These are phyloP conservation scores for Ailurus styani DNA, from an alignment of 2,113 vertebrate genomes.

Conservation along the genomic window DNA sequence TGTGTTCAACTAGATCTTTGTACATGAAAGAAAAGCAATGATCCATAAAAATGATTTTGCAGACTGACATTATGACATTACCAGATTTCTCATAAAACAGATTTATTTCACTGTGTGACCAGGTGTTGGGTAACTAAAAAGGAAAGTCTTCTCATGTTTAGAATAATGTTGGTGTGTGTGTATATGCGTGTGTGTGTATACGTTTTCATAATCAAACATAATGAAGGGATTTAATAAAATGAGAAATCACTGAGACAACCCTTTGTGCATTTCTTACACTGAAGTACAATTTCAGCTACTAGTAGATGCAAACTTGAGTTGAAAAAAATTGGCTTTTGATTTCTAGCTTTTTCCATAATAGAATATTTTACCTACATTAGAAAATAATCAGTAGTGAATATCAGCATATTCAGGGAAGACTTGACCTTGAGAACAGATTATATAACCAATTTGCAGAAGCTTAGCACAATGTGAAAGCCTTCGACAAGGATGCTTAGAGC, in stretches of 20 bases:
- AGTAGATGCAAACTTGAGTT: not conserved
- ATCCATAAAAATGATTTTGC: not conserved
- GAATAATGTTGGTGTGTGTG: not conserved
- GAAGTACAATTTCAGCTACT: not conserved
- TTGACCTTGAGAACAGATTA: not conserved
- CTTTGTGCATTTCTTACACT: not conserved
- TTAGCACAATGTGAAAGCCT: not conserved
- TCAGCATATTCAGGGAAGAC: not conserved
- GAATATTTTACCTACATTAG: not conserved
- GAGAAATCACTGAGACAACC: not conserved
- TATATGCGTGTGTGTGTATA: not conserved
- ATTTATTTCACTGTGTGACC: not conserved
- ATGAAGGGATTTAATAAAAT: not conserved
- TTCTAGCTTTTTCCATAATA: not conserved
- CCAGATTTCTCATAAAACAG: not conserved
- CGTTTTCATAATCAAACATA: not conserved
- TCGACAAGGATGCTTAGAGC: not conserved
- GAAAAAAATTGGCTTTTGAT: not conserved
- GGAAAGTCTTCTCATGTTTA: not conserved
- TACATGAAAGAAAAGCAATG: not conserved
- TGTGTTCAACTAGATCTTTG: conserved; percentile 1
- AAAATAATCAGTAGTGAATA: not conserved
- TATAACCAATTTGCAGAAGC: not conserved
- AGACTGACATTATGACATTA: not conserved
- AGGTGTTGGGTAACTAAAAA: not conserved